A percentile compares a stretch with the other conserved stretches of the same genome.
Evolutionary conservation across 2,797 vertebrate genomes (phyloP).

Genomic region (Lithobates pipiens): DNA sequence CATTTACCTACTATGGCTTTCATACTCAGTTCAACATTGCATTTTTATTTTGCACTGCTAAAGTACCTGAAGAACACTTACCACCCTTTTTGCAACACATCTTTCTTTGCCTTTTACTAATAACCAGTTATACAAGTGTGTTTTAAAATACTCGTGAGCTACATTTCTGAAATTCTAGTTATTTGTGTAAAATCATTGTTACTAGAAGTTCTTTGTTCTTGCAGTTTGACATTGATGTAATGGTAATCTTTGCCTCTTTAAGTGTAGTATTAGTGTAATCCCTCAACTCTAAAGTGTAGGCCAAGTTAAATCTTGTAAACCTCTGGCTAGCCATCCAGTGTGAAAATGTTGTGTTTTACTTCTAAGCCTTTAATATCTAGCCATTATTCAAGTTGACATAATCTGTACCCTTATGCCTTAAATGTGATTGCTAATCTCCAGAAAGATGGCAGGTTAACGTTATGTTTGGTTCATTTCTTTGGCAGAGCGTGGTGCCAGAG

Average conservation of each 20-base stretch:
- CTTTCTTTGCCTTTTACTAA: not conserved
- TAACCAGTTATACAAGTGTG: not conserved
- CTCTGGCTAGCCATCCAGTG: slow-evolving; percentile 31
- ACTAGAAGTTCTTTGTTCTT: not conserved
- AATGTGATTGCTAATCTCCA: slow-evolving; percentile 52
- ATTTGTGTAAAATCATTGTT: not conserved
- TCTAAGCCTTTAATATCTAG: slow-evolving; percentile 29
- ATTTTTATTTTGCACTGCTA: not conserved
- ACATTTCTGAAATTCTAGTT: not conserved
- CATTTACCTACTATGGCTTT: no score
- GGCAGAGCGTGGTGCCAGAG: slow-evolving; percentile 75
- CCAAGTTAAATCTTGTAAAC: slow-evolving; percentile 29
- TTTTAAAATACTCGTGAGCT: not conserved
- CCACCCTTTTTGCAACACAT: no score
- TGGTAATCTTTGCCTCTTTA: slow-evolving; percentile 11
- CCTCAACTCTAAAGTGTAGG: slow-evolving; percentile 14
- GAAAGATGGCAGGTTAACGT: slow-evolving; percentile 42
- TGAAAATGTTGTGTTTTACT: slow-evolving; percentile 26
- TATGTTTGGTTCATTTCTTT: slow-evolving; percentile 59
- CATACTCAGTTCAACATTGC: no score
- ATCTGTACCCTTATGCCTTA: slow-evolving; percentile 49
- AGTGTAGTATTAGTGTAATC: slow-evolving; percentile 36
- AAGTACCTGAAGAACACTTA: no score
- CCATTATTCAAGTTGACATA: slow-evolving; percentile 51
- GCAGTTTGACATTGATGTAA: slow-evolving; percentile 16